Evolutionary conservation across 1,140 invertebrate species (phyloP), one percentile per base, ranked within the genome.

Genomic region (Bombus picipes): DNA sequence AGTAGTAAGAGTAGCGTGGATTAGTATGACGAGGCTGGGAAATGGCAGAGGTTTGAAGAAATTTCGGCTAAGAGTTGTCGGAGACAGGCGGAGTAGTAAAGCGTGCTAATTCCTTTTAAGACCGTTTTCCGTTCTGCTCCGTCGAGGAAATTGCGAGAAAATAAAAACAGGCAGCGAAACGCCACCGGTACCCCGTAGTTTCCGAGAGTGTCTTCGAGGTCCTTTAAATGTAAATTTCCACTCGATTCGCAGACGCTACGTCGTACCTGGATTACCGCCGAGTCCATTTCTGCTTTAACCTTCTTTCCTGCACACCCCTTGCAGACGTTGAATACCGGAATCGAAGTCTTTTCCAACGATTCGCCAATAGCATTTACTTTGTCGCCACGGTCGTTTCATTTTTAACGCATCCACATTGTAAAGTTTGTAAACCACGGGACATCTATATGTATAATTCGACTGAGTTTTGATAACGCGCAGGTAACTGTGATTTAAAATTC

Each of bases 81-180:
- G 78, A 91, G 80, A 88, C 89, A 88, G 90, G 85, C 82, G 76
- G 87, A 83, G 91, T 88, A 91, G 89, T 89, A 92, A 93, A 93
- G 87, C 89, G 93, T 92, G 93, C 90, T 94, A 94, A 94, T 94
- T 94, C 89, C 90, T 87, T 92, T 94, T 94, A 93, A 92, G 91
- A 81, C 87, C 91, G 88, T 89, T 94, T 94, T 93, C 93, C 92
- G 93, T 90, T 93, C 86, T 77, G 89, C 84, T 81, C 82, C 79
- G 89, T 65, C 91, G 89, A 90, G 93, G 93, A 93, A 94, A 94
- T 94, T 93, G 92, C 92, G 88, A 91, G 91, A 92, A 93, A 93
- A 94, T 94, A 92, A 94, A 94, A 92, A 92, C 90, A 92, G 91
- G 89, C 57, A 74, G 85, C 90, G 87, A 89, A 91, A 87, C 82